Percentiles rank a stretch among this genome's conserved stretches.
These are phyloP conservation scores for Metalampra italica DNA, from an alignment of 2,888 invertebrate genomes.

Conservation along the genomic window DNA sequence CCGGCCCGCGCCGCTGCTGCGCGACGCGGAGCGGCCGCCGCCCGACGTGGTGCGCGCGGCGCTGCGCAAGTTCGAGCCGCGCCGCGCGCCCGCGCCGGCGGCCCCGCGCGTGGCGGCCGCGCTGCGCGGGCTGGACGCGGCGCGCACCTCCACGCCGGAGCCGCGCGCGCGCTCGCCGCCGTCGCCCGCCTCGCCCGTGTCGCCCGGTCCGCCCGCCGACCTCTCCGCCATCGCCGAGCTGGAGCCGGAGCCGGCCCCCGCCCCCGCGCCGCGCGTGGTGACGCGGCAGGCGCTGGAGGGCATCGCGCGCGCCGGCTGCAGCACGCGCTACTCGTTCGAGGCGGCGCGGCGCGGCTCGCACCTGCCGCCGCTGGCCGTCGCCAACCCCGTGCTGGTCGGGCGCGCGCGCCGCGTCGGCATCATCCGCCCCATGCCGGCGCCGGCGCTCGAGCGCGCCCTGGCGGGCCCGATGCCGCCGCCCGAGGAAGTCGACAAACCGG, in stretches of 20 bases:
- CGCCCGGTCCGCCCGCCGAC: slow-evolving; percentile 26
- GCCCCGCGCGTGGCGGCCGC: slow-evolving; percentile 45
- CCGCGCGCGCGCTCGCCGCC: slow-evolving; percentile 36
- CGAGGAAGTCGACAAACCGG: slow-evolving; percentile 24
- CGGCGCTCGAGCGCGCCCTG: slow-evolving; percentile 7
- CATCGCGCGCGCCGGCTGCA: slow-evolving; percentile 83
- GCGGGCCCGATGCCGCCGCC: slow-evolving; percentile 14
- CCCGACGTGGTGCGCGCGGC: slow-evolving; percentile 93
- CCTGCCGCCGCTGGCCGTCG: slow-evolving; percentile 58
- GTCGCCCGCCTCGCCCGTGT: slow-evolving; percentile 24
- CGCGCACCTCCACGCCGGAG: slow-evolving; percentile 43
- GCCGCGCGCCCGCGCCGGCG: slow-evolving; percentile 73
- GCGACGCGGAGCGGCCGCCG: slow-evolving; percentile 90
- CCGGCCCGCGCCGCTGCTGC: slow-evolving; percentile 80
- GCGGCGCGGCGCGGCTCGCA: slow-evolving; percentile 50
- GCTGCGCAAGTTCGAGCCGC: slow-evolving; percentile 89
- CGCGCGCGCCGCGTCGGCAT: slow-evolving; percentile 75
- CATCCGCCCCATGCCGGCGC: slow-evolving; percentile 67
- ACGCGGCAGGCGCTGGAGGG: slow-evolving; percentile 81
- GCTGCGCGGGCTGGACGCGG: slow-evolving; percentile 30
- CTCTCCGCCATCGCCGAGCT: slow-evolving; percentile 77
- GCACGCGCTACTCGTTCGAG: slow-evolving; percentile 80
- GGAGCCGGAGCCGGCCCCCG: slow-evolving; percentile 72
- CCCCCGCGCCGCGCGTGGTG: slow-evolving; percentile 65
- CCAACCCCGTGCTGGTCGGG: slow-evolving; percentile 57